phyloP scores from a whole-genome alignment of 2,888 invertebrate genomes.

The Dasypolia templi region DNA sequence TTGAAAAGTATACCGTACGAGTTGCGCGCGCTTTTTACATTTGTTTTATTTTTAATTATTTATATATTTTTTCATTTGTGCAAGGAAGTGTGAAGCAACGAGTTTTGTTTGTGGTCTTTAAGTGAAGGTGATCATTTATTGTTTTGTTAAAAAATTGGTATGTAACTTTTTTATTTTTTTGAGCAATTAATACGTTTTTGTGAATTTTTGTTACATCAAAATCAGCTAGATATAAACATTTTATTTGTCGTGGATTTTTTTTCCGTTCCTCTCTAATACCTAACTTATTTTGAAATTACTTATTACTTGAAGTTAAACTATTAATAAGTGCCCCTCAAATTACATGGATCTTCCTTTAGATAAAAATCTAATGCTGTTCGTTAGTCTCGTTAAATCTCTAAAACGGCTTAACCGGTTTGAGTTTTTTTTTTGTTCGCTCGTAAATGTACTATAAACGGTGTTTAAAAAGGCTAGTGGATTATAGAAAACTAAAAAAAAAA shows the following conservation, averaged over 20 bases:
- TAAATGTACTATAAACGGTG: no score
- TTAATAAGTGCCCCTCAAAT: neutral
- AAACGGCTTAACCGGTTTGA: no score
- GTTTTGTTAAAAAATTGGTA: slow-evolving; percentile 34
- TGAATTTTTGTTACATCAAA: neutral
- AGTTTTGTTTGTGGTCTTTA: slow-evolving; percentile 25
- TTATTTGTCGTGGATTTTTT: neutral
- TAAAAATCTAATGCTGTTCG: no score
- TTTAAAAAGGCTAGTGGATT: no score
- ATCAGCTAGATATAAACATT: neutral
- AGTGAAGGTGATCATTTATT: slow-evolving; percentile 28
- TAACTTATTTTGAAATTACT: no score
- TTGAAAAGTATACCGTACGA: slow-evolving; percentile 31
- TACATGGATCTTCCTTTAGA: no score
- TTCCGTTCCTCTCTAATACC: no score
- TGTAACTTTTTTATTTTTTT: slow-evolving; percentile 1
- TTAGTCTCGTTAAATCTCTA: no score
- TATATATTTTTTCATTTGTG: slow-evolving; percentile 12
- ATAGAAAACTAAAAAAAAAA: neutral
- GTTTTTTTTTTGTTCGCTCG: no score
- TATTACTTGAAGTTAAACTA: neutral
- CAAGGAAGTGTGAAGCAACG: slow-evolving; percentile 13
- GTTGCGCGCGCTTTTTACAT: slow-evolving; percentile 37
- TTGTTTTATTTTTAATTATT: neutral
- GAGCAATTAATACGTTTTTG: no score